These are phyloP conservation scores for Zele albiditarsus DNA, from an alignment of 2,888 invertebrate genomes.

Conservation along the genomic window DNA sequence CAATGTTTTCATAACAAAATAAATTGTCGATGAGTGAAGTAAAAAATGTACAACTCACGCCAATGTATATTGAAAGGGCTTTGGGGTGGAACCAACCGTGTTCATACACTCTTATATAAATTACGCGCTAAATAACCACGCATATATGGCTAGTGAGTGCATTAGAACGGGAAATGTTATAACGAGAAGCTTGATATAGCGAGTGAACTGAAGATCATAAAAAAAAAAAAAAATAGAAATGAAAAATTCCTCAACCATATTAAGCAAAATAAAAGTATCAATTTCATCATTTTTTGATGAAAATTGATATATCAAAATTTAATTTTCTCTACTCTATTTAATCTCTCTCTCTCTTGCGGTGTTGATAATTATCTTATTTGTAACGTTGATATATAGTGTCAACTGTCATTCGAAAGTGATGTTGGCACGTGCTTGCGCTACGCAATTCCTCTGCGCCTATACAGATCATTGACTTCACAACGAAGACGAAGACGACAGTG, in stretches of 20 bases:
- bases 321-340: not conserved
- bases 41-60: conserved; percentile 54
- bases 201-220: conserved; percentile 27
- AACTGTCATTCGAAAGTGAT: conserved; percentile 57
- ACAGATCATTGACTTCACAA: conserved; percentile 63
- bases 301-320: not conserved
- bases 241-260: not conserved
- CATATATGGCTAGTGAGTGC: conserved; percentile 41
- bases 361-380: not conserved
- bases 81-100: conserved; percentile 72
- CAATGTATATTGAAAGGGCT: conserved; percentile 69
- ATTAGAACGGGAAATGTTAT: conserved; percentile 51
- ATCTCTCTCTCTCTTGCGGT: conserved; percentile 32
- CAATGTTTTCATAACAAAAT: not conserved
- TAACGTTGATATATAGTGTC: conserved; percentile 28
- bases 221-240: not conserved
- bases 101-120: conserved; percentile 69
- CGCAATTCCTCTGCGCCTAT: conserved; percentile 55
- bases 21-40: not conserved
- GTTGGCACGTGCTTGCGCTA: conserved; percentile 52
- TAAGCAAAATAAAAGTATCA: not conserved
- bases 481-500: not conserved
- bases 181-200: conserved; percentile 38
- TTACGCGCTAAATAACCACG: conserved; percentile 69
- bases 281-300: not conserved